Evolutionary conservation across 2,113 vertebrate species (phyloP).

Genomic region (Galemys pyrenaicus): DNA sequence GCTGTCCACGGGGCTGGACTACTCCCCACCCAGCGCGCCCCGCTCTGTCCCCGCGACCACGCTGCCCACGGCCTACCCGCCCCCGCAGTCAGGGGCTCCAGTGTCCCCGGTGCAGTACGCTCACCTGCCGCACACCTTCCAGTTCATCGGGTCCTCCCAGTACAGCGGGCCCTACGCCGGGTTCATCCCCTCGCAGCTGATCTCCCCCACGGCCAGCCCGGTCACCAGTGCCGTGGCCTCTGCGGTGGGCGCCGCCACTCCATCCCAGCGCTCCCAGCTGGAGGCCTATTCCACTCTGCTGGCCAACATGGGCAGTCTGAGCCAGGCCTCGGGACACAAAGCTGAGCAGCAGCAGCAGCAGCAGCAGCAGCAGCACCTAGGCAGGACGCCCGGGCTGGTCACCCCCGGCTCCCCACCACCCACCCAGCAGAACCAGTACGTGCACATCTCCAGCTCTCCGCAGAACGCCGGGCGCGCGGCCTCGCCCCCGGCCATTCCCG

Average conservation of each 20-base stretch:
- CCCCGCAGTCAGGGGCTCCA: slow-evolving; percentile 91
- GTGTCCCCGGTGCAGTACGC: slow-evolving; percentile 93
- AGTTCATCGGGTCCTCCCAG: slow-evolving; percentile 92
- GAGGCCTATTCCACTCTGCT: slow-evolving; percentile 93
- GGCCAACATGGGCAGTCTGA: slow-evolving; percentile 87
- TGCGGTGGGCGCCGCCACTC: slow-evolving; percentile 86
- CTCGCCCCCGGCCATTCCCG: slow-evolving; percentile 89
- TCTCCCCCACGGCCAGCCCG: slow-evolving; percentile 89
- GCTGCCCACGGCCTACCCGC: slow-evolving; percentile 91
- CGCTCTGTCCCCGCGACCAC: slow-evolving; percentile 90
- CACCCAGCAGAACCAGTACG: slow-evolving; percentile 92
- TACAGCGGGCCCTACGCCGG: slow-evolving; percentile 92
- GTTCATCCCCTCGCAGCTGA: slow-evolving; percentile 94
- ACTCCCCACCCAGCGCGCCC: slow-evolving; percentile 86
- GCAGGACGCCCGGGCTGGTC: slow-evolving; percentile 90
- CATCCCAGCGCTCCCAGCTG: slow-evolving; percentile 91
- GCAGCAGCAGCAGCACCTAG: slow-evolving; percentile 88
- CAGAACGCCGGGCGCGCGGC: slow-evolving; percentile 89
- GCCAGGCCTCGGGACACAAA: slow-evolving; percentile 86
- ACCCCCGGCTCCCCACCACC: slow-evolving; percentile 87
- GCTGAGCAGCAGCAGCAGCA: slow-evolving; percentile 85
- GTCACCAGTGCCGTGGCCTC: slow-evolving; percentile 84
- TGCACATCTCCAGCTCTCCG: slow-evolving; percentile 94
- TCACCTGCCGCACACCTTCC: slow-evolving; percentile 93
- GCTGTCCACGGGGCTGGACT: slow-evolving; percentile 87